Percentiles rank a stretch among this genome's conserved stretches.
Evolutionary conservation across 2,888 invertebrate genomes (phyloP).

Genomic region (Xanthostigma xanthostigma): DNA sequence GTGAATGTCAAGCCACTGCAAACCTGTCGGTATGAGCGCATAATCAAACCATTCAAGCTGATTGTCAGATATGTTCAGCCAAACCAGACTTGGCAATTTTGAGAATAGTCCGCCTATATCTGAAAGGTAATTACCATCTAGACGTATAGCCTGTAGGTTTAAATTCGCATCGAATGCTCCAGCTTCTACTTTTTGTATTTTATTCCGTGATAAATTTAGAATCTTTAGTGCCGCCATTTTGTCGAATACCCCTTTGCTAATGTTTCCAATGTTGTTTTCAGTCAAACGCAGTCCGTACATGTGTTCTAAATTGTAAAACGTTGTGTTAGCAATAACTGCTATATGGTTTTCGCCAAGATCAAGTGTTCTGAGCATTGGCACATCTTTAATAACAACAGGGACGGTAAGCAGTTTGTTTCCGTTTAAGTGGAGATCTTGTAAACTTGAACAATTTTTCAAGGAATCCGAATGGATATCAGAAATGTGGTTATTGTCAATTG

Average conservation of each 20-base stretch:
- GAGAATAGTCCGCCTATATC: conserved; percentile 67
- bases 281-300: conserved; percentile 70
- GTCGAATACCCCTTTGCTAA: conserved; percentile 64
- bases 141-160: conserved; percentile 63
- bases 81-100: conserved; percentile 65
- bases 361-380: conserved; percentile 61
- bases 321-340: conserved; percentile 57
- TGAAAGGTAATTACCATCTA: conserved; percentile 68
- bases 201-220: conserved; percentile 69
- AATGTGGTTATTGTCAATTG: conserved; percentile 67
- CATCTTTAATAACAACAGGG: conserved; percentile 56
- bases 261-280: conserved; percentile 69
- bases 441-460: conserved; percentile 60
- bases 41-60: conserved; percentile 72
- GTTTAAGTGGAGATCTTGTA: conserved; percentile 71
- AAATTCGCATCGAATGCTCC: conserved; percentile 64
- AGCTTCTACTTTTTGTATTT: conserved; percentile 61
- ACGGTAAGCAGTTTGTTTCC: conserved; percentile 64
- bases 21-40: conserved; percentile 66
- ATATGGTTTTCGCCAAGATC: conserved; percentile 80
- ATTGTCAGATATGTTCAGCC: conserved; percentile 79
- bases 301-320: conserved; percentile 66
- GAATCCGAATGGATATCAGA: conserved; percentile 58
- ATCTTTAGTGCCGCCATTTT: conserved; percentile 66
- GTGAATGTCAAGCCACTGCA: conserved; percentile 76